phyloP scores from a whole-genome alignment of 2,797 vertebrate species.

The Rhabdomys pumilio region DNA sequence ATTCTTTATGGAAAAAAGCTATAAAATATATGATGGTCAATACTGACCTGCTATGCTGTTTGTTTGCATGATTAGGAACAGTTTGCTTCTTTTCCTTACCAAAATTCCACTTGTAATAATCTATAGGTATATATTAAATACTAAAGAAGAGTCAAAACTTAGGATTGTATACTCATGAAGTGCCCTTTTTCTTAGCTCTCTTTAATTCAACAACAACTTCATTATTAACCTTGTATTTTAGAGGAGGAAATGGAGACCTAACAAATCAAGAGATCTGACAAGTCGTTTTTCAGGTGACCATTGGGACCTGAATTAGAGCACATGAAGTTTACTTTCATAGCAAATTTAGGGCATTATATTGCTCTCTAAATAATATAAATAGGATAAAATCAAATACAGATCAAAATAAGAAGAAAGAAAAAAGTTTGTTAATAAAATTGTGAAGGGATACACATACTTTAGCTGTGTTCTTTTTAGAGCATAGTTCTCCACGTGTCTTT shows the following conservation, averaged over 20 bases:
- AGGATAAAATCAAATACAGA: not conserved
- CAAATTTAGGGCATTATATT: not conserved
- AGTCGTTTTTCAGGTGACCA: not conserved
- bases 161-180: fast-evolving
- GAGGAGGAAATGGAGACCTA: not conserved
- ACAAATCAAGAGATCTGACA: not conserved
- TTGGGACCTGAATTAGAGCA: not conserved
- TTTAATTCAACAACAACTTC: not conserved
- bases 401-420: not conserved
- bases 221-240: not conserved
- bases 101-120: not conserved
- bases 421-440: not conserved
- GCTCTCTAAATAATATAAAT: not conserved
- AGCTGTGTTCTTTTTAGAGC: not conserved
- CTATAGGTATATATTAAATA: not conserved
- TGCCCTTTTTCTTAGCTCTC: not conserved
- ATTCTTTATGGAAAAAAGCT: not conserved
- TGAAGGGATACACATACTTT: not conserved
- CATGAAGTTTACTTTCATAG: not conserved
- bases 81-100: not conserved
- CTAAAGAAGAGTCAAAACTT: not conserved
- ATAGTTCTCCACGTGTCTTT: not conserved
- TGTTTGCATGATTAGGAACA: not conserved
- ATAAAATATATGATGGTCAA: not conserved
- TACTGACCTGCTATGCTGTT: not conserved